phyloP scores from a whole-genome alignment of 2,888 invertebrate species.

The Lysandra bellargus region DNA sequence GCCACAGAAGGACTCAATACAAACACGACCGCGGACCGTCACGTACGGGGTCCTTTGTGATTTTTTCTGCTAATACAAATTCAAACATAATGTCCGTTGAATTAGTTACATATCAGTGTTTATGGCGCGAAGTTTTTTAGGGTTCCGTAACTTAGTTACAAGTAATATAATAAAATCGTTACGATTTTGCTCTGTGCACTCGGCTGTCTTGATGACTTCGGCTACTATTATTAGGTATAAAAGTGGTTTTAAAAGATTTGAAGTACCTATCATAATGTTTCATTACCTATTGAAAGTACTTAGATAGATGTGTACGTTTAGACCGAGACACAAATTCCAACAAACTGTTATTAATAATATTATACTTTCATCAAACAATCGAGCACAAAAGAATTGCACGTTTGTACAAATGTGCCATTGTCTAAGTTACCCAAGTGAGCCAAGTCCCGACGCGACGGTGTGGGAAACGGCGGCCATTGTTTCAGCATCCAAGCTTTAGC shows the following conservation, averaged over 20 bases:
- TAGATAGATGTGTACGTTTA: no score
- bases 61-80: slow-evolving; percentile 5
- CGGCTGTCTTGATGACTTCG: no score
- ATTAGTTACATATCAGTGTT: neutral
- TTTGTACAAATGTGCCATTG: neutral
- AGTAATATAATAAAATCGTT: no score
- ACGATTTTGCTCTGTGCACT: no score
- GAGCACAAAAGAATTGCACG: neutral
- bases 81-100: neutral
- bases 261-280: no score
- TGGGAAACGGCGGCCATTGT: neutral
- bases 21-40: neutral
- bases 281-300: no score
- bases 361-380: neutral
- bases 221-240: no score
- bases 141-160: no score
- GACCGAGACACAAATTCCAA: no score
- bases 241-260: no score
- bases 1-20: slow-evolving; percentile 1
- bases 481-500: neutral
- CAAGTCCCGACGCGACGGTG: neutral
- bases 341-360: no score
- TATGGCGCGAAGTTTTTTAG: neutral
- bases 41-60: neutral
- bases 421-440: neutral